Evolutionary conservation across 2,888 invertebrate species (phyloP).

Genomic region (Lasius platythorax): DNA sequence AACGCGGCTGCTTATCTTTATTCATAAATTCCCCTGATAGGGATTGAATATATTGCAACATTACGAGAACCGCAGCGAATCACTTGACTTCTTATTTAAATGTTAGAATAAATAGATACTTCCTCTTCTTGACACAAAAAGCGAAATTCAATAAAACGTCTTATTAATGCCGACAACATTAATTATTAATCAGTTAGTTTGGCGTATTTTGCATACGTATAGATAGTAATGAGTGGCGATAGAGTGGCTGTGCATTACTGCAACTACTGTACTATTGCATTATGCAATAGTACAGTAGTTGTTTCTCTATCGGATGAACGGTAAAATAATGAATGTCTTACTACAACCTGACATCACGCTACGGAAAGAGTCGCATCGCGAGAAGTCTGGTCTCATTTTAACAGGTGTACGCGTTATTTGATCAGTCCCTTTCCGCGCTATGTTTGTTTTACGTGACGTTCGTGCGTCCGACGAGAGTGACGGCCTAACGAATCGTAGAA

Average conservation of each 20-base stretch:
- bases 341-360: constrained; percentile 24
- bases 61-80: background rate
- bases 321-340: constrained; percentile 33
- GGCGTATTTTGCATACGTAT: background rate
- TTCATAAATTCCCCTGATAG: background rate
- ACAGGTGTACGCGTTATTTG: constrained; percentile 83
- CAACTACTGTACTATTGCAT: no score
- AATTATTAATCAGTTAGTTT: background rate
- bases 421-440: constrained; percentile 76
- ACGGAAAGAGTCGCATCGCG: constrained; percentile 46
- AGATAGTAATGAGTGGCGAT: background rate
- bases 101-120: background rate
- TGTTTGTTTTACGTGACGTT: constrained; percentile 80
- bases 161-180: background rate
- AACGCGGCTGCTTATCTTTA: background rate
- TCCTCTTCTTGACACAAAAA: background rate
- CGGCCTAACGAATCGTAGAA: constrained; percentile 74
- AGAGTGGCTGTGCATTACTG: background rate
- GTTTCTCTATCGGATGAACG: background rate
- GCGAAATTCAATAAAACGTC: background rate
- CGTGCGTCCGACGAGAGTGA: constrained; percentile 67
- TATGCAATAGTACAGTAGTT: background rate
- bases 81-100: constrained; percentile 10
- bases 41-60: background rate
- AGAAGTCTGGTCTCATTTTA: constrained; percentile 78